Conservation (phyloP, 2,888 invertebrate species). For the Pseudococcus viburni region DNA sequence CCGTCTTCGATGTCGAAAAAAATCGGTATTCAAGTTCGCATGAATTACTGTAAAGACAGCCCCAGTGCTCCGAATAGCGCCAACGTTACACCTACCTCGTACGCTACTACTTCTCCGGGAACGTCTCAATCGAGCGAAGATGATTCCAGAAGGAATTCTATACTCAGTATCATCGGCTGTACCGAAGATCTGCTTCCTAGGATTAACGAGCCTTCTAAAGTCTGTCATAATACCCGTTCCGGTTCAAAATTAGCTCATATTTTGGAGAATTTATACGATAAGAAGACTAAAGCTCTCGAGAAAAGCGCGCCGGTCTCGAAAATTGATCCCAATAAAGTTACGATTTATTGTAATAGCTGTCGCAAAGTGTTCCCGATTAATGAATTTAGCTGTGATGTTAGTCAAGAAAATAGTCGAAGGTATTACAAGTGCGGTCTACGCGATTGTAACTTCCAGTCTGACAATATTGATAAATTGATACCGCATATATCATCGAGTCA, state of each 20-base stretch:
- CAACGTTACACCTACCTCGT: constrained; percentile 44
- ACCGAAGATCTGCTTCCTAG: constrained; percentile 25
- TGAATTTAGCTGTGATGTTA: constrained; percentile 43
- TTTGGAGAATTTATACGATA: constrained; percentile 39
- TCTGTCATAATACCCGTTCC: constrained; percentile 41
- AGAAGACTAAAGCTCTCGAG: not conserved
- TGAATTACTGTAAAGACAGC: constrained; percentile 68
- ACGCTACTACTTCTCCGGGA: constrained; percentile 29
- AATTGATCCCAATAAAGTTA: not conserved
- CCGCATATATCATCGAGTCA: constrained; percentile 43
- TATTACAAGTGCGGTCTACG: constrained; percentile 44
- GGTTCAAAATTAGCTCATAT: constrained; percentile 16
- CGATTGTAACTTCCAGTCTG: constrained; percentile 39
- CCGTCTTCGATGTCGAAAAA: constrained; percentile 65
- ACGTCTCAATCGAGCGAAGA: constrained; percentile 53
- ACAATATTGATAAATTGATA: constrained; percentile 15
- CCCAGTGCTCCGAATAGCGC: constrained; percentile 35
- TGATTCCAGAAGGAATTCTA: constrained; percentile 43
- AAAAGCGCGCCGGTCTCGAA: not conserved
- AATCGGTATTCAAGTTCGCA: constrained; percentile 68
- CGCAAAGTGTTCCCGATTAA: constrained; percentile 24
- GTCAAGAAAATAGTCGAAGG: not conserved
- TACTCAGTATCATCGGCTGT: constrained; percentile 17
- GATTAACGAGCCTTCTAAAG: not conserved
- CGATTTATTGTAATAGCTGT: constrained; percentile 57